Evolutionary conservation across 2,797 vertebrate genomes (phyloP).

Genomic region (Gymnothorax reevesii): DNA sequence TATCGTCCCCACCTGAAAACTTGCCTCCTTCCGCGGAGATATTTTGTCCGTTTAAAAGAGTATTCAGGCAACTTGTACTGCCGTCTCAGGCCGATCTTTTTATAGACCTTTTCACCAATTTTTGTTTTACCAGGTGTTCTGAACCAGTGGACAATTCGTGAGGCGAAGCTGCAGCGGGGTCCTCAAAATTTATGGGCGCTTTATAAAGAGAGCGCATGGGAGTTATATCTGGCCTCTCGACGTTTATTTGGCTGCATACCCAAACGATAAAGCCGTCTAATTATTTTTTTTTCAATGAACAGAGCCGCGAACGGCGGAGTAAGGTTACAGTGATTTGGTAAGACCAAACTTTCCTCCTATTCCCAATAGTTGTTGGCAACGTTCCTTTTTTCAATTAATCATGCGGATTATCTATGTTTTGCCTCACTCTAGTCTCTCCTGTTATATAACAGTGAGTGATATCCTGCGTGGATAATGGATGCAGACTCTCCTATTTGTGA

Average conservation of each 20-base stretch:
- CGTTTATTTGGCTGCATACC: constrained; percentile 39
- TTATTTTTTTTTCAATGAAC: constrained; percentile 8
- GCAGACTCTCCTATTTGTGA: not conserved
- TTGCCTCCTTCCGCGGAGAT: not conserved
- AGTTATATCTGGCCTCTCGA: constrained; percentile 48
- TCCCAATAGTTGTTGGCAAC: too few species aligned
- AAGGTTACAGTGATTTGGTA: not conserved
- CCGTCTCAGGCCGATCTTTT: too few species aligned
- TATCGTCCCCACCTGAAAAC: constrained; percentile 7
- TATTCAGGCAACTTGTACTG: too few species aligned
- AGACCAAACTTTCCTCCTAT: not conserved
- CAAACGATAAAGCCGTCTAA: constrained; percentile 36
- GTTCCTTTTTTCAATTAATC: too few species aligned
- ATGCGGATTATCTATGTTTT: too few species aligned
- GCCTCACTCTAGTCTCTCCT: too few species aligned
- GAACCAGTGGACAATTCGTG: too few species aligned
- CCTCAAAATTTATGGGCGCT: constrained; percentile 60
- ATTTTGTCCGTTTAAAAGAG: constrained; percentile 28
- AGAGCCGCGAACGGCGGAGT: constrained; percentile 8
- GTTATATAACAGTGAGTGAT: not conserved
- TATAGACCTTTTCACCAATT: too few species aligned
- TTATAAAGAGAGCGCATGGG: constrained; percentile 43
- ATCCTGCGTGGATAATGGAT: not conserved
- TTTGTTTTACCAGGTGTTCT: too few species aligned
- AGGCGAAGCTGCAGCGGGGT: constrained; percentile 51